Base-by-base conservation (phyloP, 2,888 invertebrate species). In the Morpho deidamia region DNA sequence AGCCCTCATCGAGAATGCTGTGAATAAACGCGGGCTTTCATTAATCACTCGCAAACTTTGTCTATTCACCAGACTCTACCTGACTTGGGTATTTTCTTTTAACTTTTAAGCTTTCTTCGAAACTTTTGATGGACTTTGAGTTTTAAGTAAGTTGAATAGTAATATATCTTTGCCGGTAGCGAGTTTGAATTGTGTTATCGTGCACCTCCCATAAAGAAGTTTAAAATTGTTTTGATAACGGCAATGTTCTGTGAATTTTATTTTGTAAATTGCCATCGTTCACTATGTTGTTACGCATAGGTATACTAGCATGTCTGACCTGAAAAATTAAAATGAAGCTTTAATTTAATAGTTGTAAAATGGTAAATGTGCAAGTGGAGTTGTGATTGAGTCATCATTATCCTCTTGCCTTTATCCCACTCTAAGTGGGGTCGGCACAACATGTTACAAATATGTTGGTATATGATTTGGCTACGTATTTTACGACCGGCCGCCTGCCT, bases 101-200 rank as follows among this genome's bases (percentile, higher is more conserved):
- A 88, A 88, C 88, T 88, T 88, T 84, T 87, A 87, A 89, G 87
- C 86, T 83, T 83, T 81, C 79, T 83, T 84, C 78, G 71, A 74
- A 85, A 87, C 78, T 85, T 85, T 83, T 86, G 87, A 87, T 87
- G 83, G 86, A 86, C 85, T 87, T 79, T 70, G 81, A 85, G 84
- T 86, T 87, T 86, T 85, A 85, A 87, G 83, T 84, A 79, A 82
- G 79, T 87, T 85, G 83, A 86, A 87, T 87, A 83, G 85, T 85
- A 84, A 85, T 87, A 84, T 80, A 85, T 87, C 86, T 86, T 82
- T 76, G 51, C 57, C 42, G 66, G 72, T 69, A 49, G 60, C 59
- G 34, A 41, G 48, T 40, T 41, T 59, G 58, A 63, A 66, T 69
- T 66, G 63, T 70, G 64, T 64, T 56, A 59, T 59, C 58, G 59